Evolutionary conservation across 1,140 invertebrate genomes (phyloP), one percentile per base, ranked within the genome.

Genomic region (Acyrthosiphon pisum): DNA sequence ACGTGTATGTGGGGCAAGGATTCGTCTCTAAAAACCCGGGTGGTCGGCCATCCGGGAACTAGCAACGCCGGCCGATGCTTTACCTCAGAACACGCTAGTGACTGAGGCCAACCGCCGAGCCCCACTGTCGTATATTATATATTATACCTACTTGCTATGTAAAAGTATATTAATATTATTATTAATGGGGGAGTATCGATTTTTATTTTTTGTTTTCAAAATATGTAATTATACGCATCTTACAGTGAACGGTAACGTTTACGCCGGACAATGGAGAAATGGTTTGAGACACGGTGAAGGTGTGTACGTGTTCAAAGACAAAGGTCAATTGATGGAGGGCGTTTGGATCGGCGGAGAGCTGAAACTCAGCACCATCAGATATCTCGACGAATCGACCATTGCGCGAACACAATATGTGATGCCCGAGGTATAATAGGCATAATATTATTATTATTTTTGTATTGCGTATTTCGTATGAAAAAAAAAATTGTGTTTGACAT

Each of bases 271-370:
- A 26, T 91, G 90, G 90, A 48, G 44, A 2, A 81, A 48, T 3
- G 90, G 90, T 35, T 14, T 83, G n/a, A 91, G 83, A 50, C 56
- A 91, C 6, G 90, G 90, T 6, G 46, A 91, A 50, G 90, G 90
- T 4, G 35, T 48, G 3, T 91, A 81, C n/a, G 46, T 83, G 14
- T 48, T 81, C 37, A 48, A 37, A 48, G 44, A 81, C 18, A 48
- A 35, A 81, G 90, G 90, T 20, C 90, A 50, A 81, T 60, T 20
- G 3, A 81, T 91, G 56, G 44, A 91, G 2, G 90, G 90, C 7
- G 68, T 91, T 37, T 91, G 90, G 90, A 26, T 91, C 7, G 18
- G 53, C 1, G 90, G 90, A 53, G 22, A 9, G 0, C 46, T 46
- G 14, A 81, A 35, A 83, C 8, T 91, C 14, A 83, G 68, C 37